Evolutionary conservation across 1,140 invertebrate species (phyloP).

Genomic region (Aleiodes sp.): DNA sequence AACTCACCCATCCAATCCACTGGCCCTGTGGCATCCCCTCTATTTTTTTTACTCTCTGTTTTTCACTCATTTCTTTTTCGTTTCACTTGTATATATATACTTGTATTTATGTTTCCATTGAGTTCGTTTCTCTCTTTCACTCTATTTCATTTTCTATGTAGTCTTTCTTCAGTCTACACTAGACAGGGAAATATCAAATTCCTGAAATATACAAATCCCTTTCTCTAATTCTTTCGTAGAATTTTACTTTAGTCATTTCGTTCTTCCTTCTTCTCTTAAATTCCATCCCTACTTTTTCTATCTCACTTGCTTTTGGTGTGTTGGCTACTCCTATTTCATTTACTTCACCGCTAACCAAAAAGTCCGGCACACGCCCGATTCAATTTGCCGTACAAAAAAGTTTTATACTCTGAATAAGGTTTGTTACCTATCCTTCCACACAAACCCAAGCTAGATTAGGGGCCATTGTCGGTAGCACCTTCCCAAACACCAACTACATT

Average conservation of each 20-base stretch:
- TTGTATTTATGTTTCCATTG: no score
- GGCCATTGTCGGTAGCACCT: conserved; percentile 39
- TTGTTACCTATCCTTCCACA: conserved; percentile 47
- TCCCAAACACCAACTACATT: conserved; percentile 2
- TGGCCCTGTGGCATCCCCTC: not conserved
- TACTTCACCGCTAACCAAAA: not conserved
- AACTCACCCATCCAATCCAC: conserved; percentile 22
- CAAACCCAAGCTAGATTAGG: conserved; percentile 40
- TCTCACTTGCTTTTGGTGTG: not conserved
- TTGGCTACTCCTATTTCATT: not conserved
- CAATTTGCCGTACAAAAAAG: conserved; percentile 50
- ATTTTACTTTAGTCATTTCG: no score
- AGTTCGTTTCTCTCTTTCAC: no score
- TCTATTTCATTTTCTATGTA: no score
- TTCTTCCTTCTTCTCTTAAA: no score
- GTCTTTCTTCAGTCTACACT: no score
- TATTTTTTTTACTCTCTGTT: not conserved
- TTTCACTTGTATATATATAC: no score
- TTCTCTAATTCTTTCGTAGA: no score
- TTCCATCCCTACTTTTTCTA: no score
- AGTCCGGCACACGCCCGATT: conserved; percentile 39
- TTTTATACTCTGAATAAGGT: conserved; percentile 48
- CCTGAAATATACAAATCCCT: no score
- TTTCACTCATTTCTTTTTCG: not conserved
- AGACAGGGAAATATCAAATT: no score